Percentiles rank a stretch among this genome's conserved stretches.
These are phyloP conservation scores for Myrmophylax atrothorax DNA, from an alignment of 2,113 vertebrate genomes.

Conservation along the genomic window DNA sequence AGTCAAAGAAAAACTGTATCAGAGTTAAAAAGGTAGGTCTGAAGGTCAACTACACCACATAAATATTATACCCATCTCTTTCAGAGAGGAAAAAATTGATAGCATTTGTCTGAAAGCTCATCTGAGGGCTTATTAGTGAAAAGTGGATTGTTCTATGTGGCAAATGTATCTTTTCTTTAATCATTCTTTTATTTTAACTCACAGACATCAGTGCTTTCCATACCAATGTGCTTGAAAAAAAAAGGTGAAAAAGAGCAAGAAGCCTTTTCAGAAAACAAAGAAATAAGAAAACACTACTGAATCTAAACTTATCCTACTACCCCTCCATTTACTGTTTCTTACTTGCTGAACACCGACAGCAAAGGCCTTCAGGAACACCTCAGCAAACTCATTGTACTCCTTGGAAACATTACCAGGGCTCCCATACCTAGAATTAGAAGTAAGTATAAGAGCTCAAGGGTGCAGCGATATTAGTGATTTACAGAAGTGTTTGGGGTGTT, in stretches of 20 bases:
- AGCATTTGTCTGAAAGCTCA: background rate
- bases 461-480: background rate
- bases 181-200: background rate
- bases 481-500: background rate
- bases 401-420: constrained; percentile 99
- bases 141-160: background rate
- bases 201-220: background rate
- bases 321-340: background rate
- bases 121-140: background rate
- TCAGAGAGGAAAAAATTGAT: background rate
- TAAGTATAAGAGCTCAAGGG: background rate
- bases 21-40: background rate
- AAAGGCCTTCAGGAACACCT: constrained; percentile 96
- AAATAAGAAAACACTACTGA: background rate
- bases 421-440: constrained; percentile 84
- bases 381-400: constrained; percentile 97
- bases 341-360: constrained; percentile 95
- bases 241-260: background rate
- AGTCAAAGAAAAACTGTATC: background rate
- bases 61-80: background rate
- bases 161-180: background rate
- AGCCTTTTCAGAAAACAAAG: background rate
- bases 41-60: background rate
- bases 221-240: background rate
- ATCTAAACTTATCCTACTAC: background rate